These are phyloP conservation scores for Propithecus deckenii DNA, from an alignment of 2,797 vertebrate genomes.

Conservation along the genomic window DNA sequence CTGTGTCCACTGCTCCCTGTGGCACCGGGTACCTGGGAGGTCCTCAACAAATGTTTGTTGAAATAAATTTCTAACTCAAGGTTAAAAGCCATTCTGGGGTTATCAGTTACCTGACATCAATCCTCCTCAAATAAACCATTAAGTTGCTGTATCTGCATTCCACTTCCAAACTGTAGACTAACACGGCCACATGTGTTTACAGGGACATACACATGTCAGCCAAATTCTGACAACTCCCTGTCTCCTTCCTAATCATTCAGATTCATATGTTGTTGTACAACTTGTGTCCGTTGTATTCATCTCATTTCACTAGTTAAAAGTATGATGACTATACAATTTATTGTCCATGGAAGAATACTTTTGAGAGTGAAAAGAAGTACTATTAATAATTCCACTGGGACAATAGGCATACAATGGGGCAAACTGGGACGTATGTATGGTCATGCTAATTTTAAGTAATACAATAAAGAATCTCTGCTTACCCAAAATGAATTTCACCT, in stretches of 20 bases:
- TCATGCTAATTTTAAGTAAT: not conserved
- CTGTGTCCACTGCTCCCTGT: fast-evolving
- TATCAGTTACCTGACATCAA: not conserved
- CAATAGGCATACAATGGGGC: too few relatives aligned
- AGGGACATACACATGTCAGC: not conserved
- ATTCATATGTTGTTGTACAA: not conserved
- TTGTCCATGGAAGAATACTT: not conserved
- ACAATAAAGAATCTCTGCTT: not conserved
- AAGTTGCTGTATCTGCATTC: not conserved
- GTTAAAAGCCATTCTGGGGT: not conserved
- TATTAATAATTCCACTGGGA: not conserved
- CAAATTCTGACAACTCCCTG: not conserved
- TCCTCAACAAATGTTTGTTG: too few relatives aligned
- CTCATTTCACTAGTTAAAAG: not conserved
- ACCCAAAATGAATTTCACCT: not conserved
- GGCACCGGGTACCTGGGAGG: fast-evolving
- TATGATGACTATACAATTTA: not conserved
- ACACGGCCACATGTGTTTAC: too few relatives aligned
- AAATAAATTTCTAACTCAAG: not conserved
- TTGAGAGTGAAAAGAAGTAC: not conserved
- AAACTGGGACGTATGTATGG: fast-evolving
- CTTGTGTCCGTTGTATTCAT: not conserved
- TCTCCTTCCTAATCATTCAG: not conserved
- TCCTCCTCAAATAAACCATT: not conserved
- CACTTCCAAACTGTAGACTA: not conserved